Base-by-base conservation (phyloP, 2,797 vertebrate genomes). In the Hypotaenidia philippensis region DNA sequence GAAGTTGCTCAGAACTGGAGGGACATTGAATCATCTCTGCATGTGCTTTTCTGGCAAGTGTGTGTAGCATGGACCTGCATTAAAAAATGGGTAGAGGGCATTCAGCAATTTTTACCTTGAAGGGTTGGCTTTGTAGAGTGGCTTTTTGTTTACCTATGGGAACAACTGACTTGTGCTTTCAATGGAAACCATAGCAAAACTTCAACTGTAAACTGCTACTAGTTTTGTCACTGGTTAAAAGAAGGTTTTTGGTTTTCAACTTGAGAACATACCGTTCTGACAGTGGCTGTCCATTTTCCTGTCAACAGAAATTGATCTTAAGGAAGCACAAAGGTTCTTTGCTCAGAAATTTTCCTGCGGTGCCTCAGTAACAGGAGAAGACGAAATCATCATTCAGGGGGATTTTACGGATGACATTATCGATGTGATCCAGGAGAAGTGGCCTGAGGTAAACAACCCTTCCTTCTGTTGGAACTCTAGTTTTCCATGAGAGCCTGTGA, bases 381-480 rank as follows among this genome's bases (percentile, higher is more conserved):
- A 99, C 50, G 99, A 99, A 97, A 99, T 99, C 94, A 99, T 99
- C 98, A 99, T 99, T 99, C 99, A 99, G 99, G 99, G 99, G 97
- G 99, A 99, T 97, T 99, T 99, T 94, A 99, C 99, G 97, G 99
- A 99, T 61, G 99, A 99, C 98, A 99, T 99, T 31, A 99, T 99
- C 12, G 99, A 99, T 63, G 99, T 99, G 66, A 99, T 99, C 97
- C 99, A 99, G 96, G 99, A 99, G 97, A 99, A 99, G 96, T 99
- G 99, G 99, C 98, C 99, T 69, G 99, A 99, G 99, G 99, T 99
- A 95, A 98, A 98, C 90, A 56, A 83, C 18, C 3, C 7, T 53
- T 65, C 34, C 47, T 83, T 65, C 52, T 81, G 13, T 74, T 36
- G 38, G 36, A 52, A 31, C n/a, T 61, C 41, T 13, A 3, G 13